Conservation (phyloP, 2,113 vertebrate species). For the Phylloscopus trochilus region DNA sequence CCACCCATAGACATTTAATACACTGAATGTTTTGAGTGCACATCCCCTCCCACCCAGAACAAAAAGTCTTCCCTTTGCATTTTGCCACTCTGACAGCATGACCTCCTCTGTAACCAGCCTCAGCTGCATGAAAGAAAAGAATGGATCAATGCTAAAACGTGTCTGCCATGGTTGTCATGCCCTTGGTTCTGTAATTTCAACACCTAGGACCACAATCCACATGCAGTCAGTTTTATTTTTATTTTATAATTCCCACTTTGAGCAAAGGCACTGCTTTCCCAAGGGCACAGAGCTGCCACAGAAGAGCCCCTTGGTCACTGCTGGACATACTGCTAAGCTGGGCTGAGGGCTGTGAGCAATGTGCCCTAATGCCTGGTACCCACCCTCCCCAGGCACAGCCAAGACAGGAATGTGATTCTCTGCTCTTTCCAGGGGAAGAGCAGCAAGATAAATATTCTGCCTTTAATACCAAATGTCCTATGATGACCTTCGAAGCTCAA, state of each 20-base stretch:
- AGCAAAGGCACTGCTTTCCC: neutral
- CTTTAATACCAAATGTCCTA: neutral
- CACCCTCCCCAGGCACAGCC: neutral
- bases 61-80: neutral
- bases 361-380: neutral
- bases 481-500: neutral
- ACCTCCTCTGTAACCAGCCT: neutral
- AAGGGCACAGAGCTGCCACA: neutral
- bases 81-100: neutral
- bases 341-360: neutral
- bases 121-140: neutral
- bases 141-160: neutral
- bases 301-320: neutral
- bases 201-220: neutral
- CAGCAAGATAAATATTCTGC: neutral
- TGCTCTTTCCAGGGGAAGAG: neutral
- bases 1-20: neutral
- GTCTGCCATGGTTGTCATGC: neutral
- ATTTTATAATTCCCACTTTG: neutral
- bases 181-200: neutral
- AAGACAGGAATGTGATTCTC: accelerated
- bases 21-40: neutral
- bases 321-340: neutral
- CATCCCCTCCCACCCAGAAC: neutral
- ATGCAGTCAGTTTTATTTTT: neutral